phyloP scores from a whole-genome alignment of 2,113 vertebrate genomes.

The Tachuris rubrigastra region DNA sequence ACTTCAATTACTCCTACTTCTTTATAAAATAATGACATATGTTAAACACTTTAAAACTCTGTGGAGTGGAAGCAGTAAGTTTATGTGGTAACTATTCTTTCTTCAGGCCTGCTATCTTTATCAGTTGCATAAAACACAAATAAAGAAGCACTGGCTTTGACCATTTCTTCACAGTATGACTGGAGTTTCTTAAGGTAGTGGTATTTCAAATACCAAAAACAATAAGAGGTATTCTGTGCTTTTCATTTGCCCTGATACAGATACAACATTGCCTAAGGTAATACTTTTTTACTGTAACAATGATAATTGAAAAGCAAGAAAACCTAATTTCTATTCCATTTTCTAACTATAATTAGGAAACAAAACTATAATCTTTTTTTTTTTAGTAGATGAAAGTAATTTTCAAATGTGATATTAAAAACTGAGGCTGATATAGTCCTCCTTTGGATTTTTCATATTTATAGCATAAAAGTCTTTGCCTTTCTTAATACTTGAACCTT shows the following conservation, averaged over 20 bases:
- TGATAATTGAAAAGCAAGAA: not conserved
- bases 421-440: not conserved
- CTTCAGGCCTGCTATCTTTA: not conserved
- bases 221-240: not conserved
- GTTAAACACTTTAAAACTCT: not conserved
- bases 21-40: not conserved
- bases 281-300: not conserved
- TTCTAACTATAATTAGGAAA: not conserved
- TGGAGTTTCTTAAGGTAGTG: not conserved
- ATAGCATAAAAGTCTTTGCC: not conserved
- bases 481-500: not conserved
- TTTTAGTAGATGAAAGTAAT: not conserved
- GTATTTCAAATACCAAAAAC: not conserved
- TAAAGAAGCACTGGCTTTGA: not conserved
- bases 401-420: not conserved
- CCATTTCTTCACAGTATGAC: not conserved
- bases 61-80: not conserved
- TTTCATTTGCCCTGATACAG: not conserved
- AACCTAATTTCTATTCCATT: not conserved
- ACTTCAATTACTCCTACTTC: not conserved
- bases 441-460: constrained; percentile 3
- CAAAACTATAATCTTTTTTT: not conserved
- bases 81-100: not conserved
- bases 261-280: not conserved
- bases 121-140: not conserved